These are phyloP conservation scores for Paracentrotus lividus DNA, from an alignment of 53 echinoderm and acorn worm species.

Conservation along the genomic window DNA sequence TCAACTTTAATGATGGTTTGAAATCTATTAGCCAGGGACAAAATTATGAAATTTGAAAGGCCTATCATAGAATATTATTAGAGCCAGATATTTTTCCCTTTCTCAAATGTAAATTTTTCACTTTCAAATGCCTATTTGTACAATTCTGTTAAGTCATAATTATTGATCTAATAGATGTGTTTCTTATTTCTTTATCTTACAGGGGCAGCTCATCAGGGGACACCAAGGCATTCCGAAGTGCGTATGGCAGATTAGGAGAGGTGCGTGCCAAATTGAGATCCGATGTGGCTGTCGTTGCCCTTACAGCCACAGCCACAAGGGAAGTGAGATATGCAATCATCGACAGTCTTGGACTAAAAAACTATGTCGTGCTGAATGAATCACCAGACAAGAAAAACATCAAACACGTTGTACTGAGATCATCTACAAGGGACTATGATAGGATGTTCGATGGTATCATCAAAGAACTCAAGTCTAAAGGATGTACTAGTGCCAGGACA, in stretches of 20 bases:
- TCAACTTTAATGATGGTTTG: background rate
- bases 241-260: constrained; percentile 53
- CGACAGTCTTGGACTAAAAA: constrained; percentile 66
- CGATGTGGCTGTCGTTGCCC: constrained; percentile 57
- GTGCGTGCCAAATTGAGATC: constrained; percentile 25
- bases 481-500: constrained; percentile 4
- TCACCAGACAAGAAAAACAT: constrained; percentile 67
- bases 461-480: background rate
- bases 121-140: background rate
- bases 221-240: constrained; percentile 55
- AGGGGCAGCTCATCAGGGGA: constrained; percentile 56
- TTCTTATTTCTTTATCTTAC: background rate
- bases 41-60: background rate
- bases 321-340: constrained; percentile 17
- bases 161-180: too few species aligned
- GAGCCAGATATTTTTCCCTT: too few species aligned
- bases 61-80: too few species aligned
- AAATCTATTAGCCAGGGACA: background rate
- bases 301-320: constrained; percentile 73
- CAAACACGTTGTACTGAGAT: constrained; percentile 69
- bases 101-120: too few species aligned
- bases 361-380: constrained; percentile 51
- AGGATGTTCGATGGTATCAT: constrained; percentile 48
- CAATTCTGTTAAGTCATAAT: background rate
- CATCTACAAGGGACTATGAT: constrained; percentile 10